Base-by-base conservation (phyloP, 37 sponge, comb jelly and placozoan species). In the Spongilla lacustris region DNA sequence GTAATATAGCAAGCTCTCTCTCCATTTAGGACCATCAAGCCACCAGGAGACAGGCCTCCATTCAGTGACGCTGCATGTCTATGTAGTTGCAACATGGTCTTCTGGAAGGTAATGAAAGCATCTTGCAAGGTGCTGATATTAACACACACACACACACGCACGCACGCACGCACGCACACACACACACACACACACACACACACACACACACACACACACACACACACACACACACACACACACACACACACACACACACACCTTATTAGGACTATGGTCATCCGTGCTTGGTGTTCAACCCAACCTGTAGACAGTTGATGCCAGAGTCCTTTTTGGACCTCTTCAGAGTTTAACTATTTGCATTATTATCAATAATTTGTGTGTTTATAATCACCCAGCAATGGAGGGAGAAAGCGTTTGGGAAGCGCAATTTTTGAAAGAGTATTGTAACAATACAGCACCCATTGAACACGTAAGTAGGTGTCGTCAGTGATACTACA, bases 201-300 rank as follows among this genome's bases (percentile, higher is more conserved):
- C 66, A 19, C 36, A 35, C 23, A 26, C 27, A 12, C 1, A 82
- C 25, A 82, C 22, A 33, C 4, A 2, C 11, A 36, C 14, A 27
- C 41, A n/a, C 50, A 48, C 66, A 23, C 81, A 68, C 81, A 81
- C 81, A 81, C 69, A 81, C 82, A 70, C 82, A 69, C 82, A 71
- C 73, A 76, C 37, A 68, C 32, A 76, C 85, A 67, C 77, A 49
- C 68, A 37, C 36, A 76, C 68, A 34, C 69, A 29, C 78, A 76
- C 77, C 3, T 80, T n/a, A 31, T 11, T 73, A 86, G 83, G 87
- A 74, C 49, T 79, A 67, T 79, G 31, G 10, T 46, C 12, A 36
- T 78, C 58, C 4, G 11, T 58, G 58, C 21, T 13, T 17, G 1
- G 58, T 1, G 41, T 41, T 41, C 41, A 58, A 17, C 58, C 58